phyloP scores from a whole-genome alignment of 2,113 vertebrate species.

The Perccottus glenii region DNA sequence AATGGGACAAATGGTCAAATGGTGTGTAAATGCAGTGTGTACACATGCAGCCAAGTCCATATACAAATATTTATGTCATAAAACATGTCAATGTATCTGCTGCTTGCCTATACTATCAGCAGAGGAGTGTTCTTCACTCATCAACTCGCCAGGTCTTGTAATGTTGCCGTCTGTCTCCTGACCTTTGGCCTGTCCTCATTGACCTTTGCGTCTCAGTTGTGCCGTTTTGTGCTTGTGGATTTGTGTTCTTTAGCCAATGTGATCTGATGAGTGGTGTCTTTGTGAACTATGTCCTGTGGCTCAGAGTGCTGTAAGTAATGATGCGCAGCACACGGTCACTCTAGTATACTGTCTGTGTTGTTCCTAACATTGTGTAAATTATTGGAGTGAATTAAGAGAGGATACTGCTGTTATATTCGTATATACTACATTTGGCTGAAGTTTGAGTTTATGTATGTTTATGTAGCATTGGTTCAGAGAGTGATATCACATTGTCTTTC shows the following conservation, averaged over 20 bases:
- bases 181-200: slow-evolving; percentile 35
- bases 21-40: slow-evolving; percentile 44
- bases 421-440: slow-evolving; percentile 21
- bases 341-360: slow-evolving; percentile 32
- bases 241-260: slow-evolving; percentile 67
- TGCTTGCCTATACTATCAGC: slow-evolving; percentile 31
- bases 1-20: slow-evolving; percentile 39
- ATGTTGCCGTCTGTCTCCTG: slow-evolving; percentile 27
- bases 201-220: slow-evolving; percentile 55
- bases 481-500: slow-evolving; percentile 9
- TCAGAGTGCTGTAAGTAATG: slow-evolving; percentile 22
- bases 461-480: slow-evolving; percentile 39
- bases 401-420: slow-evolving; percentile 32
- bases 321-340: slow-evolving; percentile 12
- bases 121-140: slow-evolving; percentile 12
- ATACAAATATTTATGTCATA: slow-evolving; percentile 54
- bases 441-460: slow-evolving; percentile 32
- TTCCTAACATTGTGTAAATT: slow-evolving; percentile 9
- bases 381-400: neutral
- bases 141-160: slow-evolving; percentile 12
- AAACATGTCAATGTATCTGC: slow-evolving; percentile 45
- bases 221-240: slow-evolving; percentile 74
- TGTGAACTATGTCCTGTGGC: slow-evolving; percentile 25
- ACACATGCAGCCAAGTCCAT: slow-evolving; percentile 31
- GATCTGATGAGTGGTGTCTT: slow-evolving; percentile 63